Evolutionary conservation across 2,888 invertebrate genomes (phyloP), one percentile per base, ranked within the genome.

Genomic region (Caenorhabditis wallacei): DNA sequence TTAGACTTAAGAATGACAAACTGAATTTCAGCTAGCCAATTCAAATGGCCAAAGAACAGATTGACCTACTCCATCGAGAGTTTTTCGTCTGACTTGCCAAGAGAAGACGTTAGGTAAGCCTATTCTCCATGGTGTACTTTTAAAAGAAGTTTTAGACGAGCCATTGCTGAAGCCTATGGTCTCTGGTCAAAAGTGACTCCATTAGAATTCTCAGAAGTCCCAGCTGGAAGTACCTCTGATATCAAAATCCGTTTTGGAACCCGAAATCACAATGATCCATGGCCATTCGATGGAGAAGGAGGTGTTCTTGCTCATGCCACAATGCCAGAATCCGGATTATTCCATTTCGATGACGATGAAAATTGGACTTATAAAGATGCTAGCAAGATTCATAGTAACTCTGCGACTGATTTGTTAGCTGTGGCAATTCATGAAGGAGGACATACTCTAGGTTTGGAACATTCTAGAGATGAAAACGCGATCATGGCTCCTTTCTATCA

Each of bases 401-500:
- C 86, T 22, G 84, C 85, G 51, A 91, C 90, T 11, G 91, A 91
- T 70, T 66, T 91, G 10, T 79, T 87, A 46, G 87, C 90, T 3
- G 91, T 91, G 16, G 91, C 91, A 3, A 89, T 91, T 51, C 91
- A 91, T 82, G 91, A 91, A 74, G 89, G 86, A 22, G 91, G 91
- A 4, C 88, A 88, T 59, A 87, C 88, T 0, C 48, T 88, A 11
- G 88, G 88, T 18, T 37, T 87, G 30, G 81, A 81, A n/a, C 87
- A 87, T 66, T 89, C 89, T 1, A 81, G 89, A 43, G 87, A 89
- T 69, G 90, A 91, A 59, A 80, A 84, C 7, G 89, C 91, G 0
- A 91, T 91, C 48, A 91, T 91, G 91, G 91, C 91, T 8, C 91
- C 91, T 8, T 91, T 91, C 80, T 91, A 91, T 48, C 86, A 87